Percentiles rank a stretch among this genome's conserved stretches.
phyloP scores from a whole-genome alignment of 92 coral and sea anemone species.

The Parazoanthus atlanticus region DNA sequence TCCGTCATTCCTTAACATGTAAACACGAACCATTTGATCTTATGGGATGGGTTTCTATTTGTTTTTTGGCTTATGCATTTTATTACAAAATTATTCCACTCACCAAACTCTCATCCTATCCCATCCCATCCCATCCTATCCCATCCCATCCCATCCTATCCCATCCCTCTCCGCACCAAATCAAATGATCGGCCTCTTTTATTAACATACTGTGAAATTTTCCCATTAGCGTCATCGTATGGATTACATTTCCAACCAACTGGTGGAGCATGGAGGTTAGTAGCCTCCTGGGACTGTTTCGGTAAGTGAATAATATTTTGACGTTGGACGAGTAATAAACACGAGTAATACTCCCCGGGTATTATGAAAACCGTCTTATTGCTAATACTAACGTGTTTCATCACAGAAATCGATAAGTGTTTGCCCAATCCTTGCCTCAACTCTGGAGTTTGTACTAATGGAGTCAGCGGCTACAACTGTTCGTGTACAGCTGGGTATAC shows the following conservation, averaged over 20 bases:
- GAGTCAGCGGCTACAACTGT: background rate
- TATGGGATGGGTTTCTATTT: no score
- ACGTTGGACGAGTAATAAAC: no score
- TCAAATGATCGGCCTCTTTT: no score
- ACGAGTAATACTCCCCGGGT: no score
- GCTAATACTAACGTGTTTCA: background rate
- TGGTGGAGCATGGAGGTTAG: slow-evolving; percentile 43
- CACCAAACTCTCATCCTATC: no score
- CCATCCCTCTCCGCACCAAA: no score
- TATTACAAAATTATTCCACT: no score
- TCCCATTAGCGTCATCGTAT: slow-evolving; percentile 33
- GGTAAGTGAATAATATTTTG: slow-evolving; percentile 15
- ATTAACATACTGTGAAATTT: background rate
- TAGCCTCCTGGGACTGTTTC: slow-evolving; percentile 46
- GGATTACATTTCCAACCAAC: slow-evolving; percentile 45
- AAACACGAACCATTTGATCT: no score
- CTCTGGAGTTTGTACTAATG: background rate
- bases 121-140: no score
- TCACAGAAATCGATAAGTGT: slow-evolving; percentile 19
- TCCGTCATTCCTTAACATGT: no score
- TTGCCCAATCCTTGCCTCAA: slow-evolving; percentile 26
- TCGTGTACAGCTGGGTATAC: slow-evolving; percentile 9
- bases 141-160: no score
- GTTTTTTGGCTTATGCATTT: no score
- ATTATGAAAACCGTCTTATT: background rate